A percentile compares a stretch with the other conserved stretches of the same genome.
Conservation (phyloP, 2,888 invertebrate genomes). For the Rhagonycha fulva region DNA sequence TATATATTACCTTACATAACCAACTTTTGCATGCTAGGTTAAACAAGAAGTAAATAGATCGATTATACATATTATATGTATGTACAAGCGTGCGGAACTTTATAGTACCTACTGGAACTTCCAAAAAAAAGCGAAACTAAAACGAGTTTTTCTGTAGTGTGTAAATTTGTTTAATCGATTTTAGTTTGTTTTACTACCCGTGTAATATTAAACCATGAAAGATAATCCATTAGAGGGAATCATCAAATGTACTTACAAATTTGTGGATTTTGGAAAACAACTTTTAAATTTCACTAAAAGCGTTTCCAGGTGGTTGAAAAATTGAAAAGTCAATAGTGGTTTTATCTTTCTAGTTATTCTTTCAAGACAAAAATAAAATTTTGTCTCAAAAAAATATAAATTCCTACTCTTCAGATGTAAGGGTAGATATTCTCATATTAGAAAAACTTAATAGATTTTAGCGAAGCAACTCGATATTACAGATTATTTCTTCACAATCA, state of each 20-base stretch:
- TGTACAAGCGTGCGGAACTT: background rate
- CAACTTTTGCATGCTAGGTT: background rate
- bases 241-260: background rate
- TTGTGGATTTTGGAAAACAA: background rate
- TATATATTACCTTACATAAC: background rate
- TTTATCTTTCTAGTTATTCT: background rate
- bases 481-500: too few species aligned
- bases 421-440: too few species aligned
- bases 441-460: too few species aligned
- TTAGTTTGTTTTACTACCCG: background rate
- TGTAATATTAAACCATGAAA: background rate
- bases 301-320: background rate
- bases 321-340: background rate
- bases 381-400: background rate
- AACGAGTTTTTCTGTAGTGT: background rate
- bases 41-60: background rate
- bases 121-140: background rate
- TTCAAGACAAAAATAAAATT: background rate
- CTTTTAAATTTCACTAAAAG: background rate
- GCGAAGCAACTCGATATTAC: too few species aligned
- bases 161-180: background rate
- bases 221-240: background rate
- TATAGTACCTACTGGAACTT: background rate
- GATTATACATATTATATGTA: background rate
- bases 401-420: background rate